Conservation (phyloP, 2,113 vertebrate genomes). For the Paratilapia polleni region DNA sequence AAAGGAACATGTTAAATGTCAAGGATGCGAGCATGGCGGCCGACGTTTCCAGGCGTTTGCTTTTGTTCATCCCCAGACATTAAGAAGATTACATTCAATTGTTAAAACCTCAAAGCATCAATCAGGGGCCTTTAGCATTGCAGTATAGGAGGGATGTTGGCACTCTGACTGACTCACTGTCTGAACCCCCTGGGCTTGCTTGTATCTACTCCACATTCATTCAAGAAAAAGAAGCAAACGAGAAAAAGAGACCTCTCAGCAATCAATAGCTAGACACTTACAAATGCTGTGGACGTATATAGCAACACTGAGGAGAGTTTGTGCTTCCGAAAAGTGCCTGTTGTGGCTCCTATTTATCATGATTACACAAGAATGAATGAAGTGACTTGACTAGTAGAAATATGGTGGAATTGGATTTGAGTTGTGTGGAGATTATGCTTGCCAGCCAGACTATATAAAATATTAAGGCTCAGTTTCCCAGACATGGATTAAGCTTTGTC, state of each 20-base stretch:
- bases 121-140: conserved; percentile 33
- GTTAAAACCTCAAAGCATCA: conserved; percentile 53
- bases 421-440: conserved; percentile 2
- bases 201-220: conserved; percentile 52
- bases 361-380: conserved; percentile 59
- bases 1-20: conserved; percentile 49
- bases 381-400: conserved; percentile 36
- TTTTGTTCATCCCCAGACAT: conserved; percentile 45
- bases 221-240: conserved; percentile 47
- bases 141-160: conserved; percentile 24
- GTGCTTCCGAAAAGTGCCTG: conserved; percentile 57
- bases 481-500: not conserved
- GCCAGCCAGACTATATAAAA: conserved; percentile 32
- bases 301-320: conserved; percentile 33
- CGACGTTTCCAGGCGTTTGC: conserved; percentile 3
- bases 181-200: conserved; percentile 26
- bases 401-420: conserved; percentile 29
- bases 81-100: conserved; percentile 63
- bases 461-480: not conserved
- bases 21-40: conserved; percentile 12
- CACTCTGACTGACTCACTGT: conserved; percentile 41
- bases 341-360: conserved; percentile 51
- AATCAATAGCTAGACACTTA: conserved; percentile 62
- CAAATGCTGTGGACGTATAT: conserved; percentile 33
- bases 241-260: conserved; percentile 45